Evolutionary conservation across 2,888 invertebrate genomes (phyloP), one percentile per base, ranked within the genome.

Genomic region (Taenaris catops): DNA sequence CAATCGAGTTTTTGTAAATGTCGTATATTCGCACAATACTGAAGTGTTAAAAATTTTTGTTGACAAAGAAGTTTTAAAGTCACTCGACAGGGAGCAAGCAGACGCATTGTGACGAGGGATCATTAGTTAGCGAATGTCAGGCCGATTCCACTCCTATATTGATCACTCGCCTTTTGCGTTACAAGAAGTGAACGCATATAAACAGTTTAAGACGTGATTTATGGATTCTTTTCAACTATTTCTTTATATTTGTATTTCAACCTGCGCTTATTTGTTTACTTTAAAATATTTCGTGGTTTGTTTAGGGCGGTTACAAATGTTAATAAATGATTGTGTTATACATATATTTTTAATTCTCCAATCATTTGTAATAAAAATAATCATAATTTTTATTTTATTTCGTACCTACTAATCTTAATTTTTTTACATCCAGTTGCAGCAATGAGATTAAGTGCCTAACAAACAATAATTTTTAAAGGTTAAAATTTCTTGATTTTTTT

Each of bases 61-160:
- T 67, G 50, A 81, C 81, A 81, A 83, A 65, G 64, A 57, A 61
- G 58, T 69, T 74, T 59, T 53, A 58, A 47, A 49, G 48, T 69
- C 58, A 63, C 63, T 53, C 71, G 58, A 63, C 72, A 61, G 73
- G 73, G 73, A 69, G 66, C 63, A 58, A 49, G 44, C 43, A 47
- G 51, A 35, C 37, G 61, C 68, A 68, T 79, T 84, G 75, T 78
- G 62, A 53, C 56, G 46, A 46, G 55, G 60, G 56, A 70, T 78
- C 81, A 83, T 86, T 86, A 83, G 80, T 80, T 73, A 74, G 69
- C 64, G 55, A 72, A 69, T 68, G 78, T 78, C 80, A 78, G 54
- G 56, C 58, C 58, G 55, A 64, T 59, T 66, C 57, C 65, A 60
- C 54, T 61, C 62, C 59, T 62, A 60, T 64, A 56, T 63, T 64